These are phyloP conservation scores for Pseudoatta argentina DNA, from an alignment of 1,140 invertebrate species.

Conservation along the genomic window DNA sequence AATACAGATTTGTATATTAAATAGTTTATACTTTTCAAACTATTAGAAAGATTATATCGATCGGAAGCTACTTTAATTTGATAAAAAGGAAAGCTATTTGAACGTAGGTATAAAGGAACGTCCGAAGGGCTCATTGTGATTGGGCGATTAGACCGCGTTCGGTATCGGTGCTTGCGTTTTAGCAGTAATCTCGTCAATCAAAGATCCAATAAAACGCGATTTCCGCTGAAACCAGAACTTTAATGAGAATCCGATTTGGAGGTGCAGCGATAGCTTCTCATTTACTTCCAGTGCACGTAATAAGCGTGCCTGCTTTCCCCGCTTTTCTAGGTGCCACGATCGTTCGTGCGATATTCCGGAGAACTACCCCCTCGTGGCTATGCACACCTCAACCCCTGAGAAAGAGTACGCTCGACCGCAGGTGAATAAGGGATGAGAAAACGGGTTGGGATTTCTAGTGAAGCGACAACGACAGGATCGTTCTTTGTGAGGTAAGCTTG, in stretches of 20 bases:
- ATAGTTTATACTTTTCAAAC: neutral
- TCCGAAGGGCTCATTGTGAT: constrained; percentile 26
- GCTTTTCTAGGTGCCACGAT: constrained; percentile 28
- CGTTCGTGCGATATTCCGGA: constrained; percentile 58
- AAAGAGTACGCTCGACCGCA: constrained; percentile 67
- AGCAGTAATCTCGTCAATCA: constrained; percentile 59
- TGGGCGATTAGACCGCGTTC: constrained; percentile 42
- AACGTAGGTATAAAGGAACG: neutral
- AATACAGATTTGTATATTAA: neutral
- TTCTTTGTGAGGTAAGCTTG: constrained; percentile 33
- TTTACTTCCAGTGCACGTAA: constrained; percentile 71
- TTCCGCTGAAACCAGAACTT: constrained; percentile 57
- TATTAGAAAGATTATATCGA: neutral
- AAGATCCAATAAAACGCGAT: constrained; percentile 63
- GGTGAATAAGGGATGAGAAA: constrained; percentile 74
- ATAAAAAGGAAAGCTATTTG: constrained; percentile 17
- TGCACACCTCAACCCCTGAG: constrained; percentile 36
- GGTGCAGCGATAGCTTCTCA: constrained; percentile 49
- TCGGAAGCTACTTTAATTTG: constrained; percentile 2
- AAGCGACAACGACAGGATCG: constrained; percentile 41
- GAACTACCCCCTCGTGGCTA: constrained; percentile 48
- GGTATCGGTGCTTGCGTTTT: constrained; percentile 52
- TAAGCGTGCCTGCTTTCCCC: constrained; percentile 56
- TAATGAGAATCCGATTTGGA: constrained; percentile 66
- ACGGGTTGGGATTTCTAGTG: constrained; percentile 54